Evolutionary conservation across 2,888 invertebrate genomes (phyloP).

Genomic region (Mimas tiliae): DNA sequence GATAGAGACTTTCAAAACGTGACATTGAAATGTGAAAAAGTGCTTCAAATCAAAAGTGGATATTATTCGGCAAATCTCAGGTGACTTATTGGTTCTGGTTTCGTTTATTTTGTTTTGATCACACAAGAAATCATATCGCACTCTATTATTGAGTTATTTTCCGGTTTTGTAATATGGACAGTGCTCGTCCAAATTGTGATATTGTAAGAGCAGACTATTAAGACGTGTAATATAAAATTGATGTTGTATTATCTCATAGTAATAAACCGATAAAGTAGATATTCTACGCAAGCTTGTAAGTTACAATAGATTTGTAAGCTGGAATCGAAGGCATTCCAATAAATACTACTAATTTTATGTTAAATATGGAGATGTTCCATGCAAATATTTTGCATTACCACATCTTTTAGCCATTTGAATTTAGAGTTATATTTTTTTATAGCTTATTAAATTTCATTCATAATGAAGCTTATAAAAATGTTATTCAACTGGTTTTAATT

Average conservation of each 20-base stretch:
- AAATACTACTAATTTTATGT: slow-evolving; percentile 45
- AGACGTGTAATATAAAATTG: slow-evolving; percentile 71
- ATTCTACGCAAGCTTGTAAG: slow-evolving; percentile 61
- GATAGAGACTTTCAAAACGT: slow-evolving; percentile 10
- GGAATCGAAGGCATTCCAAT: slow-evolving; percentile 53
- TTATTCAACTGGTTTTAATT: too few species aligned
- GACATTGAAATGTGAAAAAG: slow-evolving; percentile 6
- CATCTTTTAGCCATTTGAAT: neutral
- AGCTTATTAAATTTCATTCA: neutral
- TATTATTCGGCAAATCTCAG: slow-evolving; percentile 6
- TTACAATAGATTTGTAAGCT: slow-evolving; percentile 54
- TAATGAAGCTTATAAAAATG: too few species aligned
- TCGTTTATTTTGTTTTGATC: slow-evolving; percentile 13
- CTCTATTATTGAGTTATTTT: slow-evolving; percentile 30
- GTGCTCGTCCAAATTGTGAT: slow-evolving; percentile 73
- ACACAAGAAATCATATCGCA: slow-evolving; percentile 35
- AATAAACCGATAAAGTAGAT: slow-evolving; percentile 55
- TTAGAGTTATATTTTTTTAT: too few species aligned
- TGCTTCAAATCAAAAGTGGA: slow-evolving; percentile 1
- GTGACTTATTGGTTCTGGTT: slow-evolving; percentile 2
- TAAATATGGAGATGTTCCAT: slow-evolving; percentile 31
- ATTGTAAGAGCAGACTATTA: slow-evolving; percentile 77
- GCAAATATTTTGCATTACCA: slow-evolving; percentile 5
- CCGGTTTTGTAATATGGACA: slow-evolving; percentile 51
- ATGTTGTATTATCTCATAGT: slow-evolving; percentile 71